A percentile compares a stretch with the other conserved stretches of the same genome.
These are phyloP conservation scores for Heliocidaris erythrogramma DNA, from an alignment of 35 echinoderm and acorn worm species.

Conservation along the genomic window DNA sequence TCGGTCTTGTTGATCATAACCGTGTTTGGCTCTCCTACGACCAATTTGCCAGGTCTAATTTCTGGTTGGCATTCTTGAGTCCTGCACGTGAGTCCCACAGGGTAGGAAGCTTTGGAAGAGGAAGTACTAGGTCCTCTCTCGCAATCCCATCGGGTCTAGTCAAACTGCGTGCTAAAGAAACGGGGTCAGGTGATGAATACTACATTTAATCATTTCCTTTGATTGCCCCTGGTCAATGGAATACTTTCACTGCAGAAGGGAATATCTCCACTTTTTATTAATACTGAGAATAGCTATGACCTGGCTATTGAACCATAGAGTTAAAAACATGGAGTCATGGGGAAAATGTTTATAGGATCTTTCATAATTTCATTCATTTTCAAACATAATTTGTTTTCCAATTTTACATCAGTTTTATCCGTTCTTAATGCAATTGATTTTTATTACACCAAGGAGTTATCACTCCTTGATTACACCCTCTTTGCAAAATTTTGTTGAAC, in stretches of 20 bases:
- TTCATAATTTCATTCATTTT: background rate
- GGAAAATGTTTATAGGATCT: background rate
- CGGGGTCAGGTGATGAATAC: constrained; percentile 4
- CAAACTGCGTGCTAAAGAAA: background rate
- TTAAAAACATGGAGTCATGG: background rate
- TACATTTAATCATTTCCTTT: constrained; percentile 23
- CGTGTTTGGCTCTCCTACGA: constrained; percentile 33
- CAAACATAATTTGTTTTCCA: no score
- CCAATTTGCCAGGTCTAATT: constrained; percentile 37
- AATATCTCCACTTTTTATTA: background rate
- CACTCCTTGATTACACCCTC: no score
- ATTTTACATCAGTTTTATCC: no score
- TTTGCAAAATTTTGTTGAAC: no score
- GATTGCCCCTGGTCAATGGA: background rate
- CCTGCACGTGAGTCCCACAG: constrained; percentile 3
- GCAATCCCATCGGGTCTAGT: background rate
- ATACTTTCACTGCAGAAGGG: background rate
- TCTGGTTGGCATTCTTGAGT: constrained; percentile 7
- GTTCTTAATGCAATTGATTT: no score
- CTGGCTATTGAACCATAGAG: background rate
- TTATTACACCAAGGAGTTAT: no score
- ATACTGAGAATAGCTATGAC: background rate
- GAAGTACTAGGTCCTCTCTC: background rate
- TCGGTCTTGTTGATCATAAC: constrained; percentile 1
- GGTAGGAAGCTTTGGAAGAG: background rate